These are phyloP conservation scores for Holothuria glaberrima DNA, from an alignment of 35 echinoderm and acorn worm genomes.

Conservation along the genomic window DNA sequence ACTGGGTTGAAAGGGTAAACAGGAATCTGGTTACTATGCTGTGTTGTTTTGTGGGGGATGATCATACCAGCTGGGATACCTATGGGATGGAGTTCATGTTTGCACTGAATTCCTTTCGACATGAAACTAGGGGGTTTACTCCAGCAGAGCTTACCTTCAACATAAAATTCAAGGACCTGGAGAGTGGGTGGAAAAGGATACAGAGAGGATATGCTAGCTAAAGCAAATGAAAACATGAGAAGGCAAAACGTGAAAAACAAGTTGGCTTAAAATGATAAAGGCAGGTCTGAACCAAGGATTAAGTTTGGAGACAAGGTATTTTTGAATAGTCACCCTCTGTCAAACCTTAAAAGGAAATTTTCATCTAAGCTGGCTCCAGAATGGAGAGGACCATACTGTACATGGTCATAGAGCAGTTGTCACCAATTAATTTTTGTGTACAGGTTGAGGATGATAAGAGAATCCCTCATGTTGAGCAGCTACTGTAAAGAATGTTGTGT, in stretches of 20 bases:
- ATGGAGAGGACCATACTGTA: no score
- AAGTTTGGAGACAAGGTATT: neutral
- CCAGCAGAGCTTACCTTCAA: no score
- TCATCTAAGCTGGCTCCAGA: no score
- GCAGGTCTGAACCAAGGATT: neutral
- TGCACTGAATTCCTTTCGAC: conserved; percentile 56
- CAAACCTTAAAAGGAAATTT: no score
- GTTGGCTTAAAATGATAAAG: neutral
- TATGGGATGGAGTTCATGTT: conserved; percentile 60
- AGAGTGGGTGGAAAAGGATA: neutral
- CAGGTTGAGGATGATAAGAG: no score
- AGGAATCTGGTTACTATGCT: no score
- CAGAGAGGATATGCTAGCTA: neutral
- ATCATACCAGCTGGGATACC: conserved; percentile 62
- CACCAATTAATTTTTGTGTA: no score
- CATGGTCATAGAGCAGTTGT: no score
- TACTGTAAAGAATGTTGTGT: neutral
- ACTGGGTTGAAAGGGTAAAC: no score
- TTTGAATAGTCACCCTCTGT: no score
- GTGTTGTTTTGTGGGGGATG: conserved; percentile 64
- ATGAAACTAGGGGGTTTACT: conserved; percentile 49
- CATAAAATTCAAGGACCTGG: conserved; percentile 6
- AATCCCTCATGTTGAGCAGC: no score
- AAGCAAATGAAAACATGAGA: neutral
- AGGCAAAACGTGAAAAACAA: no score